These are phyloP conservation scores for Pangasianodon hypophthalmus DNA, from an alignment of 2,113 vertebrate genomes.

Conservation along the genomic window DNA sequence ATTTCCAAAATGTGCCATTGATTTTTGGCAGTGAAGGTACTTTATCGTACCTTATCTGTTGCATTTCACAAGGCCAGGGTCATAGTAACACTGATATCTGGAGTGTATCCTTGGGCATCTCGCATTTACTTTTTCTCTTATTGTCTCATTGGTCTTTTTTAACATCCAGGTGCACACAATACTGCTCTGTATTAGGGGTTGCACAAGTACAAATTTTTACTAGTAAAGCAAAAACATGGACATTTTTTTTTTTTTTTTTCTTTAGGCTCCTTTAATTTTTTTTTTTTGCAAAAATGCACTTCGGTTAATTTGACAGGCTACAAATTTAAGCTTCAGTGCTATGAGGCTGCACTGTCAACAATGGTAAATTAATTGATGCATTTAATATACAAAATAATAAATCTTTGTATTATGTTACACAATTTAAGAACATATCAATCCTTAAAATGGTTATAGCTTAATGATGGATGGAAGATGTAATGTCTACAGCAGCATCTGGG, in stretches of 20 bases:
- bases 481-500: neutral
- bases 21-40: conserved; percentile 1
- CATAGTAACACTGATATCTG: neutral
- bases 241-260: neutral
- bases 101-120: neutral
- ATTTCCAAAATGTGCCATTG: neutral
- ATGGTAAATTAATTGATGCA: no score
- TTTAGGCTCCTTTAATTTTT: neutral
- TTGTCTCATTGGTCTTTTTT: neutral
- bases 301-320: neutral
- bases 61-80: conserved; percentile 27
- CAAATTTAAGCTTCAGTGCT: neutral
- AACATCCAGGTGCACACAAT: neutral
- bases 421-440: neutral
- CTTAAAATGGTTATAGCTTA: neutral
- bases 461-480: neutral
- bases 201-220: neutral
- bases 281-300: neutral
- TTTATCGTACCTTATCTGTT: conserved; percentile 20
- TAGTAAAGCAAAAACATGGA: neutral
- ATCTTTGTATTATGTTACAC: neutral
- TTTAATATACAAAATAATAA: neutral
- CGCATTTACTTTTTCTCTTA: neutral
- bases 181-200: neutral
- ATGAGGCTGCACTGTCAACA: no score